A percentile compares a stretch with the other conserved stretches of the same genome.
phyloP scores from a whole-genome alignment of 2,797 vertebrate species.

The Gymnocypris eckloni region DNA sequence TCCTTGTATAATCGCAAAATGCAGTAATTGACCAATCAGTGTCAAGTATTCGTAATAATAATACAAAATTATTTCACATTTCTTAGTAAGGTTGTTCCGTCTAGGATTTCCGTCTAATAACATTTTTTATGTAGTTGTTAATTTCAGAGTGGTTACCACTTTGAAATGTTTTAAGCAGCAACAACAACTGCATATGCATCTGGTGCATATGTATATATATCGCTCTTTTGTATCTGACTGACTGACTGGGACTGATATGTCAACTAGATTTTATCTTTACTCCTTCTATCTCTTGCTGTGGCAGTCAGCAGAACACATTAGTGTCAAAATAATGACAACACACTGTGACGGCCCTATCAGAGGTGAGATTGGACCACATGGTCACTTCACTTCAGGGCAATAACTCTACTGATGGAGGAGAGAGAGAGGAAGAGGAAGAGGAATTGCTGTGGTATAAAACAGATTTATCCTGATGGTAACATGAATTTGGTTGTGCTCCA shows the following conservation, averaged over 20 bases:
- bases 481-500: background rate
- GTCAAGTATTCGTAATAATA: background rate
- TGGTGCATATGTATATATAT: no score
- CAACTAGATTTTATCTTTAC: background rate
- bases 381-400: background rate
- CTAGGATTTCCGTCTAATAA: background rate
- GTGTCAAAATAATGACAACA: slow-evolving; percentile 30
- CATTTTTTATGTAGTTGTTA: background rate
- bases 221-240: background rate
- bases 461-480: slow-evolving; percentile 11
- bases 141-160: no score
- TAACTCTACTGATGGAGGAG: background rate
- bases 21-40: background rate
- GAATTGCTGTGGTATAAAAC: background rate
- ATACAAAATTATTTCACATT: background rate
- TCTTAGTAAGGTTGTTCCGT: background rate
- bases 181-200: no score
- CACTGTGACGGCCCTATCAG: background rate
- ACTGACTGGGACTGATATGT: background rate
- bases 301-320: background rate
- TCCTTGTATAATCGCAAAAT: background rate
- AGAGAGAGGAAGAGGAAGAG: background rate
- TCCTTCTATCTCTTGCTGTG: background rate
- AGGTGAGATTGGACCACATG: background rate
- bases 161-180: no score